Evolutionary conservation across 2,797 vertebrate species (phyloP), one percentile per base, ranked within the genome.

Genomic region (Gila robusta): DNA sequence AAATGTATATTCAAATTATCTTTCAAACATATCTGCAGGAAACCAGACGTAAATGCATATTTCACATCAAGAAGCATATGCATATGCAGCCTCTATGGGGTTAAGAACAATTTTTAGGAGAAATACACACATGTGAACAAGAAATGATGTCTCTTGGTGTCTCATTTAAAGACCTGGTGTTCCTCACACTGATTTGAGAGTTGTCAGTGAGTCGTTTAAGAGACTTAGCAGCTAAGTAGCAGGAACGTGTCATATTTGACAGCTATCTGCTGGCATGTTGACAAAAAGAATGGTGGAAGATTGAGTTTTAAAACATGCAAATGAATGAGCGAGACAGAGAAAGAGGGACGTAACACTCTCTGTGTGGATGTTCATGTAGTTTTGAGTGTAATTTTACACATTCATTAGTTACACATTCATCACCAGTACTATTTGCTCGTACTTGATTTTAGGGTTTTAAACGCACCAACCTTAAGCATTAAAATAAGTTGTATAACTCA

Each of bases 191-290:
- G 76, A 26, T 62, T 88, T 87, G 91, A 87, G 91, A 91, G 89
- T 86, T 86, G 80, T 80, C 86, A 73, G 47, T 54, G 79, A 59
- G 88, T 89, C 56, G 82, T 92, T 87, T 92, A 88, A 92, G 88
- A 91, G 91, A 92, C 90, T 91, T 89, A 91, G 82, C 79, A 83
- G 89, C 87, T 85, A 89, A 90, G 89, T 94, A 90, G 87, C 94
- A 93, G 23, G 86, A 41, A 92, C 64, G 93, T 92, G 94, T 82
- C 80, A 93, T 87, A 92, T 94, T 94, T 88, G 91, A 89, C 94
- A 89, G 91, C 88, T 90, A 84, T 66, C 84, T 91, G 92, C 88
- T 91, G 92, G 81, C 88, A 78, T 89, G 83, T 89, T 92, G 86
- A 93, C 89, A 92, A 91, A 90, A 79, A 88, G 78, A 71, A 84